Evolutionary conservation across 1,140 invertebrate genomes (phyloP).

Genomic region (Pseudomyrmex pallidus): DNA sequence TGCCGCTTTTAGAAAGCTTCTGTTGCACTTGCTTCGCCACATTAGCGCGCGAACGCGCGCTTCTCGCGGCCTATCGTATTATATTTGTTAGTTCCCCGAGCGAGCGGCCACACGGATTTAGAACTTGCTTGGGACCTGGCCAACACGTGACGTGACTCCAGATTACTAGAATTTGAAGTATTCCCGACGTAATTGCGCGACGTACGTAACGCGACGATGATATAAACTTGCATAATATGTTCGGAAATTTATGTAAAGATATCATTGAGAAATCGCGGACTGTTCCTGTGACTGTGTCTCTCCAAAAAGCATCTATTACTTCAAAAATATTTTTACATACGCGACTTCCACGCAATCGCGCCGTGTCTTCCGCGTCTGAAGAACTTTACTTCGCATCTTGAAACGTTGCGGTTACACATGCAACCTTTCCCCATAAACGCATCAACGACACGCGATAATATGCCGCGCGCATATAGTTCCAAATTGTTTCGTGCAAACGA

Average conservation of each 20-base stretch:
- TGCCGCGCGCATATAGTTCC: not conserved
- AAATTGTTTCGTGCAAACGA: conserved; percentile 50
- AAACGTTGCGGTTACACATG: conserved; percentile 31
- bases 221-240: conserved; percentile 8
- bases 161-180: conserved; percentile 53
- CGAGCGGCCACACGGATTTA: conserved; percentile 50
- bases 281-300: not conserved
- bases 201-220: not conserved
- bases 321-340: not conserved
- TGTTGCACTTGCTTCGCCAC: conserved; percentile 29
- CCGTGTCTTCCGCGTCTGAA: too few relatives aligned
- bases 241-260: not conserved
- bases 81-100: conserved; percentile 51
- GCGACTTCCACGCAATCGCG: too few relatives aligned
- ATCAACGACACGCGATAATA: conserved; percentile 17
- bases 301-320: not conserved
- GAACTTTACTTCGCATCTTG: not conserved
- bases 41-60: not conserved
- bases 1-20: conserved; percentile 50
- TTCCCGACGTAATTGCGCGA: conserved; percentile 47
- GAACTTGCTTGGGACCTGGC: conserved; percentile 56
- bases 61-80: conserved; percentile 46
- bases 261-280: not conserved
- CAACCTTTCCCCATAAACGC: conserved; percentile 29
- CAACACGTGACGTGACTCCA: conserved; percentile 50